A percentile compares a stretch with the other conserved stretches of the same genome.
Conservation (phyloP, 2,888 invertebrate genomes). For the Molanna angustata region DNA sequence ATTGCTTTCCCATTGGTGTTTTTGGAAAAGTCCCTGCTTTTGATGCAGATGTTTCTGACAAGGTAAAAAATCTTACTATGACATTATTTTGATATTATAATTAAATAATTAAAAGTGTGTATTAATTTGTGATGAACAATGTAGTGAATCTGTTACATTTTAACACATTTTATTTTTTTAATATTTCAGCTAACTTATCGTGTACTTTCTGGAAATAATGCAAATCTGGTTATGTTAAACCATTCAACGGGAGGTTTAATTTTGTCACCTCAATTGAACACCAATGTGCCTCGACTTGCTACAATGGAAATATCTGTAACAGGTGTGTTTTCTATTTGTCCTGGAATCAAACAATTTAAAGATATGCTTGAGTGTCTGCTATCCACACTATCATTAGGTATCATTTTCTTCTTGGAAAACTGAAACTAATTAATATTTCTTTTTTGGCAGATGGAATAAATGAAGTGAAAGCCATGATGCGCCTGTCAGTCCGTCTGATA, state of each 20-base stretch:
- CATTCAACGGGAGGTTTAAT: slow-evolving; percentile 80
- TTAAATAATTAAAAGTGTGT: no score
- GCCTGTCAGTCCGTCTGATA: slow-evolving; percentile 82
- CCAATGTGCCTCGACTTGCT: slow-evolving; percentile 91
- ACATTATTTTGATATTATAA: neutral
- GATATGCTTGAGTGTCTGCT: neutral
- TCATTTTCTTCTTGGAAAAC: neutral
- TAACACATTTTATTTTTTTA: slow-evolving; percentile 4
- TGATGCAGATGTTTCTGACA: slow-evolving; percentile 93
- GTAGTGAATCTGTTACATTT: neutral
- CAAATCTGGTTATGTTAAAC: slow-evolving; percentile 82
- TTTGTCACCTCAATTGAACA: slow-evolving; percentile 89
- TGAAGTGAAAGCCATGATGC: slow-evolving; percentile 91
- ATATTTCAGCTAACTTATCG: slow-evolving; percentile 65
- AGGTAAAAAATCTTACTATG: slow-evolving; percentile 40
- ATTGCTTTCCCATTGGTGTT: slow-evolving; percentile 88
- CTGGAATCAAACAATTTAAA: neutral
- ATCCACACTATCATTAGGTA: neutral
- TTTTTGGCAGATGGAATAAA: slow-evolving; percentile 78
- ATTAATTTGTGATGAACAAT: neutral
- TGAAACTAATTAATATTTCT: no score
- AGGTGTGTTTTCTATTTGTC: slow-evolving; percentile 45
- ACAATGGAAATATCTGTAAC: slow-evolving; percentile 92
- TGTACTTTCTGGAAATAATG: slow-evolving; percentile 90
- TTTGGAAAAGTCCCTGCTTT: slow-evolving; percentile 90